Evolutionary conservation across 2,888 invertebrate species (phyloP), one percentile per base, ranked within the genome.

Genomic region (Sialis fuliginosa): DNA sequence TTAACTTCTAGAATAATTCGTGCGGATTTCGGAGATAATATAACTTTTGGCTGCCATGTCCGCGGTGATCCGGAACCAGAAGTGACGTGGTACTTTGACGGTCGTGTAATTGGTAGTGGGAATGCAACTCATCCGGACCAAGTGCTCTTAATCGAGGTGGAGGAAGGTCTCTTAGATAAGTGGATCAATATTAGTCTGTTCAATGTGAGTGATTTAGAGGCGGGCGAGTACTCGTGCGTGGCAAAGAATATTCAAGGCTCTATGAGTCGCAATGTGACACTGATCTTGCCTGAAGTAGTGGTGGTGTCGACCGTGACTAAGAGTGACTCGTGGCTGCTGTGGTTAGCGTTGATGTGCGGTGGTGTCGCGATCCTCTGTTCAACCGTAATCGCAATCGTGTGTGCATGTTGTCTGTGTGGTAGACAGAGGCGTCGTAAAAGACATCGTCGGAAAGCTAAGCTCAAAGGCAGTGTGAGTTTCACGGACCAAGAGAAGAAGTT

Each of bases 401-500:
- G 71, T 10, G 62, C 71, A 49, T 73, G 71, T 53, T 75, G 62
- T 70, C 67, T 69, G 64, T 68, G 66, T 67, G 65, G 62, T 51
- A 58, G 67, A 54, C 58, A 65, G 22, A 66, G 70, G 1, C 64
- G 69, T 10, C 65, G 71, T 4, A 61, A 59, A 13, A 62, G 69
- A 7, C 66, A 71, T 1, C 67, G 73, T 43, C 70, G 73, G 47
- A 74, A 74, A 56, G 77, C 81, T 52, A 82, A 82, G 39, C 72
- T 83, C 48, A 85, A 85, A 57, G 77, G 80, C 42, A 84, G 84
- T 62, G 75, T 83, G 1, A 87, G 86, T 60, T 86, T 86, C 59
- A 86, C 83, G 43, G 89, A 89, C 58, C 89, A 89, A 67, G 88
- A 89, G 59, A 88, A 89, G 63, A 86, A 87, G 58, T 68, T 89